phyloP scores from a whole-genome alignment of 2,113 vertebrate genomes.

The Megalops atlanticus region DNA sequence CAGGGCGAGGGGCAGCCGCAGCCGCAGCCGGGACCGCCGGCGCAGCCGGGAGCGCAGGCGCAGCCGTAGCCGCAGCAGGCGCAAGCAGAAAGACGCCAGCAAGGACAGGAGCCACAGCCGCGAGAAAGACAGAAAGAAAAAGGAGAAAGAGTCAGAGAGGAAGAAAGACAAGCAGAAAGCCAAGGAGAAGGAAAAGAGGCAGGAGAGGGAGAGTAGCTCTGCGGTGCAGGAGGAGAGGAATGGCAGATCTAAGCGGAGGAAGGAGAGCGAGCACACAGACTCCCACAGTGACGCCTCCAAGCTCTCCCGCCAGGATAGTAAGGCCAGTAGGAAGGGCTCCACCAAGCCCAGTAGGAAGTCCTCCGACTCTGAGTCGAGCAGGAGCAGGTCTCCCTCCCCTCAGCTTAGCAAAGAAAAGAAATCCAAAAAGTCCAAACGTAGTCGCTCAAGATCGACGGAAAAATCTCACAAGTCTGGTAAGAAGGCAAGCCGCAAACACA shows the following conservation, averaged over 20 bases:
- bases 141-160: conserved; percentile 78
- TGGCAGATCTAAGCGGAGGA: conserved; percentile 85
- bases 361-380: conserved; percentile 93
- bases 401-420: conserved; percentile 98
- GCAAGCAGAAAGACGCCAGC: conserved; percentile 73
- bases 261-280: conserved; percentile 83
- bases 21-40: conserved; percentile 80
- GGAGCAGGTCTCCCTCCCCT: conserved; percentile 86
- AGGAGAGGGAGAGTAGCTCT: conserved; percentile 68
- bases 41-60: conserved; percentile 79
- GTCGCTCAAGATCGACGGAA: conserved; percentile 95
- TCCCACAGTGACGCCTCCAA: conserved; percentile 78
- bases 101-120: conserved; percentile 76
- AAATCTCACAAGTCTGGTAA: conserved; percentile 99
- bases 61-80: conserved; percentile 73
- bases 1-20: conserved; percentile 70
- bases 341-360: conserved; percentile 86
- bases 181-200: conserved; percentile 77
- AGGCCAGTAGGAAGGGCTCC: conserved; percentile 76
- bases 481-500: conserved; percentile 99
- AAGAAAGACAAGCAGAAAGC: conserved; percentile 83
- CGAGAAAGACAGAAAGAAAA: conserved; percentile 88
- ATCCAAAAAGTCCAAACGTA: conserved; percentile 96
- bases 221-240: conserved; percentile 75
- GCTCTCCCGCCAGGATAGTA: conserved; percentile 86